Base-by-base conservation (phyloP, 2,888 invertebrate species). In the Salticus scenicus region DNA sequence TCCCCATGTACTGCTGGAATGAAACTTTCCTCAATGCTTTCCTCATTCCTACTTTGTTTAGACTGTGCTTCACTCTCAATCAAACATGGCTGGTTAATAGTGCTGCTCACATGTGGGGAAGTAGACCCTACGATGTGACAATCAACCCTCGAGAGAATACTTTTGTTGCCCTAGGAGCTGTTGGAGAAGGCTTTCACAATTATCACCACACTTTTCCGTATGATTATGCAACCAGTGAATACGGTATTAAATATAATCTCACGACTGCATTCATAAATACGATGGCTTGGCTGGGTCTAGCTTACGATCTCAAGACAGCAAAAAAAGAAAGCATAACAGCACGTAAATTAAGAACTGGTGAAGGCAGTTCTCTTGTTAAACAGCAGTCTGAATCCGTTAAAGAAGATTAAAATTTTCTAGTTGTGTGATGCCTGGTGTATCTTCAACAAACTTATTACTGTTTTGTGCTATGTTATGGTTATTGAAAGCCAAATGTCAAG, bases 31-130 rank as follows among this genome's bases (percentile, higher is more conserved):
- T 94, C 92, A 94, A 94, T 89, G 95, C 96, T 4, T 97, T 96
- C 92, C 95, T 96, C 93, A 93, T 97, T 10, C 95, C 95, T 90
- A 93, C 93, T 0, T 94, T 96, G 87, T 93, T 94, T 89, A 93
- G 98, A 71, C 98, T 97, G 92, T 94, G 94, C 76, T 92, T 94
- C 88, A 96, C 95, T 0, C 93, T 98, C 10, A 97, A 98, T 92
- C 95, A 96, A 88, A 98, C 98, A 0, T 98, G 96, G 93, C 94
- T 95, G 89, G 97, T 98, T n/a, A 98, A 98, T 91, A 97, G 97
- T 90, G 95, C 96, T 14, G 98, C 98, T 0, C 98, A 98, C 91
- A 94, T 96, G 93, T 97, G 95, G 94, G 98, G 98, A n/a, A 94
- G 94, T 89, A 94, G 94, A 90, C 98, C 98, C 0, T 98, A 97